Base-by-base conservation (phyloP, 2,888 invertebrate genomes). In the Odontomyia ornata region DNA sequence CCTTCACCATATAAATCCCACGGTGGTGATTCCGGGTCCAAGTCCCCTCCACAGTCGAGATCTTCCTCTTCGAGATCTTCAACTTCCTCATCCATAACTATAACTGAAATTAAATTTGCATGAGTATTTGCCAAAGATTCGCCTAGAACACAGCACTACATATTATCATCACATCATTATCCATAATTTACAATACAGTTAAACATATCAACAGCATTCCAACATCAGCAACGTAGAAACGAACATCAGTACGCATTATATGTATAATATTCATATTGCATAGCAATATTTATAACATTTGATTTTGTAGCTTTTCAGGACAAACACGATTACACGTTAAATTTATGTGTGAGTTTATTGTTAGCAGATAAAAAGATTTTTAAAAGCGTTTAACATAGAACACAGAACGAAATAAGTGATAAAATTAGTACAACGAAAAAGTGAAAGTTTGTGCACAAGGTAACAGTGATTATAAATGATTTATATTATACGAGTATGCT, bases 1-100 rank as follows among this genome's bases (percentile, higher is more conserved):
- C 84, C 85, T 78, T 86, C 87, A 80, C 86, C 86, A 80, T 87
- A 87, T 79, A 86, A 84, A 82, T 88, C 87, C 88, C 88, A 88
- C 60, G 87, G 85, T 47, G 87, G 87, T 52, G 86, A 87, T 81
- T 86, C 86, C 30, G 86, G 85, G 79, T 82, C 83, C 83, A 87
- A 85, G 83, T 87, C 87, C 72, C 86, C 86, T 80, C 86, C 87
- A 80, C 86, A 86, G 81, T 86, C 86, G 47, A 87, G 84, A 82
- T 87, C 87, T 81, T 87, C 86, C 79, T 87, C 87, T 82, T 87
- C 86, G 76, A 86, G 83, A 81, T 87, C 86, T 81, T 87, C 87
- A 81, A 86, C 83, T 78, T 82, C 84, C 82, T 87, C 87, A 83
- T 87, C 86, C 82, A 87, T 86, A 77, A 86, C 83, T 80, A 86